Evolutionary conservation across 1,140 invertebrate genomes (phyloP).

Genomic region (Limonius californicus): DNA sequence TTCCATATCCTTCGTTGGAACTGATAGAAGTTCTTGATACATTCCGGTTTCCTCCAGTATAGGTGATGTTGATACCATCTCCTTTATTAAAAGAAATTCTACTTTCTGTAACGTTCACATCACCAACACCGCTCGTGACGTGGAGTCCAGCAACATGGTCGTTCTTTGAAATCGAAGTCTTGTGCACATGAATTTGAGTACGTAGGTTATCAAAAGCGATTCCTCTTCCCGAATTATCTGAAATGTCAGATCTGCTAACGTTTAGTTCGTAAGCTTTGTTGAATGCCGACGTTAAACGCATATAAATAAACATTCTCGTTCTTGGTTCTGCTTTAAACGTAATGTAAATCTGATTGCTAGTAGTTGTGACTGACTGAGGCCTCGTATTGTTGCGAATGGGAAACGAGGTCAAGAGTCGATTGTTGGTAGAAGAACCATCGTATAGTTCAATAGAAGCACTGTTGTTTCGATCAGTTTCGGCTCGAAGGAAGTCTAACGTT

Average conservation of each 20-base stretch:
- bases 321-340: conserved; percentile 66
- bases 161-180: conserved; percentile 80
- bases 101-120: conserved; percentile 88
- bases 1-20: conserved; percentile 80
- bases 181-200: conserved; percentile 74
- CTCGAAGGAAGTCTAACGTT: conserved; percentile 77
- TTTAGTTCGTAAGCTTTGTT: conserved; percentile 85
- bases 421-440: conserved; percentile 68
- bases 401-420: conserved; percentile 66
- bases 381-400: conserved; percentile 72
- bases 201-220: conserved; percentile 80
- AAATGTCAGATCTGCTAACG: conserved; percentile 77
- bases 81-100: conserved; percentile 88
- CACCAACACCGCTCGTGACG: conserved; percentile 79
- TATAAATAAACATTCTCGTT: conserved; percentile 66
- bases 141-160: conserved; percentile 85
- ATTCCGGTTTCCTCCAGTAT: conserved; percentile 85
- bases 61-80: conserved; percentile 87
- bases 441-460: conserved; percentile 70
- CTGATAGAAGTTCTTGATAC: conserved; percentile 75
- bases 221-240: conserved; percentile 90
- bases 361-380: conserved; percentile 80
- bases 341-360: conserved; percentile 70
- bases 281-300: conserved; percentile 71
- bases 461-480: conserved; percentile 69